Conservation (phyloP, 2,797 vertebrate species). For the Muraenolepis orangiensis region DNA sequence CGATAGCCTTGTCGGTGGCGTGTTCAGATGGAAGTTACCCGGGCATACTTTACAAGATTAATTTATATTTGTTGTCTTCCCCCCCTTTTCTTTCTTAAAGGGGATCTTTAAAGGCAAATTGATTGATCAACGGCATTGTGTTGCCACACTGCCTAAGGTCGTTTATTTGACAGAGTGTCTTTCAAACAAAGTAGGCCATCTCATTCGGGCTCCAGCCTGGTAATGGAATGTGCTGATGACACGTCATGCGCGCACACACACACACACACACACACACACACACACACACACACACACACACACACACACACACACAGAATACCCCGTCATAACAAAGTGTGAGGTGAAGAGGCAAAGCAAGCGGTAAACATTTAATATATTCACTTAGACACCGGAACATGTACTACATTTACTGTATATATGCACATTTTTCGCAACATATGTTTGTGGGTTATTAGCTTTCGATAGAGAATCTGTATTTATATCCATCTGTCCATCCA, state of each 20-base stretch:
- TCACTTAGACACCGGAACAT: too few species aligned
- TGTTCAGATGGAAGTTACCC: conserved; percentile 61
- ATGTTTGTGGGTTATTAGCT: neutral
- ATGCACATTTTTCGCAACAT: neutral
- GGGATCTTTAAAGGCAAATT: conserved; percentile 66
- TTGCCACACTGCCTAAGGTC: conserved; percentile 55
- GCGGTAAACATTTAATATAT: neutral
- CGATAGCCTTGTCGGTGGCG: conserved; percentile 51
- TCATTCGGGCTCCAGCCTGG: conserved; percentile 49
- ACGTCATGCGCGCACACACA: conserved; percentile 30
- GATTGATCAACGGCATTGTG: conserved; percentile 61
- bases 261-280: conserved; percentile 4
- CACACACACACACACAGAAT: neutral
- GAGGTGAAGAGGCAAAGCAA: neutral
- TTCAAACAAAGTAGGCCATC: conserved; percentile 62
- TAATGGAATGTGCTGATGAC: conserved; percentile 60
- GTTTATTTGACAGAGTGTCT: conserved; percentile 70
- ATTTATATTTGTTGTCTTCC: conserved; percentile 53
- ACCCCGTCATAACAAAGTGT: neutral
- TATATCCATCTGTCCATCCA: neutral
- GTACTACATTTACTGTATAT: neutral
- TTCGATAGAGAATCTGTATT: neutral
- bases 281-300: conserved; percentile 4
- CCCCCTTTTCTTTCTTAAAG: conserved; percentile 40
- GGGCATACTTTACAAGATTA: conserved; percentile 68